These are phyloP conservation scores for Cyclopterus lumpus DNA, from an alignment of 2,797 vertebrate genomes.

Conservation along the genomic window DNA sequence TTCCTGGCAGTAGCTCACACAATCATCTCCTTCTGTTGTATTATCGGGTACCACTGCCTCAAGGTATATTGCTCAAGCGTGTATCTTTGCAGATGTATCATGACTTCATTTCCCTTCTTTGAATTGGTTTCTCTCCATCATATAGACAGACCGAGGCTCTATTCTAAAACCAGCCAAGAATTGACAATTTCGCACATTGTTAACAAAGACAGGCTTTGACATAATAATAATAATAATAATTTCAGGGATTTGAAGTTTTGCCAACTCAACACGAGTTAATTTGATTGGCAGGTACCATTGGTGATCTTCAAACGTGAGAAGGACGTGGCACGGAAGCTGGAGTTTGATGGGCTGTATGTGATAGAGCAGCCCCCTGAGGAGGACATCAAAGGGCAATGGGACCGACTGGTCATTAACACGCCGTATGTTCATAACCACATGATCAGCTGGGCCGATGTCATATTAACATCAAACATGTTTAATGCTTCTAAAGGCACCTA, in stretches of 20 bases:
- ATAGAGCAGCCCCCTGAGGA: constrained; percentile 93
- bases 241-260: neutral
- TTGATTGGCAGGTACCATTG: constrained; percentile 87
- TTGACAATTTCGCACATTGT: neutral
- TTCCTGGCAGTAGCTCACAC: constrained; percentile 91
- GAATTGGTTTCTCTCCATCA: neutral
- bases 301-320: constrained; percentile 97
- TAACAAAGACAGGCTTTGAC: neutral
- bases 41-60: constrained; percentile 95
- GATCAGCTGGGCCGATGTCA: constrained; percentile 7
- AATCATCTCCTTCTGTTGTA: constrained; percentile 94
- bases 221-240: neutral
- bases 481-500: neutral
- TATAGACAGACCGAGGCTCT: neutral
- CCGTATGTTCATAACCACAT: constrained; percentile 81
- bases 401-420: constrained; percentile 93
- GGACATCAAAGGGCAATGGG: constrained; percentile 96
- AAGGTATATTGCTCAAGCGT: constrained; percentile 81
- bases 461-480: constrained; percentile 15
- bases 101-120: neutral
- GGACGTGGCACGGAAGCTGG: constrained; percentile 92
- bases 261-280: neutral
- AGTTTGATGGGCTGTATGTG: constrained; percentile 93
- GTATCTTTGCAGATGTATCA: neutral
- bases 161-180: neutral